Evolutionary conservation across 2,113 vertebrate genomes (phyloP).

Genomic region (Engystomops pustulosus): DNA sequence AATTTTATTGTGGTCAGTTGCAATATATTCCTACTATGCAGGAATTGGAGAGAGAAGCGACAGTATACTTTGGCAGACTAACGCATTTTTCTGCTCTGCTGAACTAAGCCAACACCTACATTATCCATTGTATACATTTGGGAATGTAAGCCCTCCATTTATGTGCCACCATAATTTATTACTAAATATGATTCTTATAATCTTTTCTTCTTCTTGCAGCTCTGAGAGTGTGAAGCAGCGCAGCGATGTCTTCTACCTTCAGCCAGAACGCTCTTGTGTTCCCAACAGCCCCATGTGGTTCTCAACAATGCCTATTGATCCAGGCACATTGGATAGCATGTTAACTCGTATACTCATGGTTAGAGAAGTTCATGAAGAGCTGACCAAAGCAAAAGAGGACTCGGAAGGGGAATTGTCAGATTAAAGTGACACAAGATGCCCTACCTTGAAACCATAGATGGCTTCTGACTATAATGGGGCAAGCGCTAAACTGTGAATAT

Average conservation of each 20-base stretch:
- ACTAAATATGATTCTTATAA: too few species aligned
- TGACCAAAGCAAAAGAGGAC: constrained; percentile 84
- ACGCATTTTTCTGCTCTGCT: too few species aligned
- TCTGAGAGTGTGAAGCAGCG: constrained; percentile 95
- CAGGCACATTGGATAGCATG: constrained; percentile 92
- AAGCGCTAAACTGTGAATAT: constrained; percentile 82
- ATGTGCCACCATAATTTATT: background rate
- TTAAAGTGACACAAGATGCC: constrained; percentile 64
- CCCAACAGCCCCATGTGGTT: constrained; percentile 98
- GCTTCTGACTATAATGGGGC: constrained; percentile 65
- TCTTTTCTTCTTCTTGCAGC: too few species aligned
- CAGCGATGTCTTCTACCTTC: constrained; percentile 93
- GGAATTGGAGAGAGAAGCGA: too few species aligned
- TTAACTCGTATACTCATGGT: constrained; percentile 91
- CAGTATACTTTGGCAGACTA: too few species aligned
- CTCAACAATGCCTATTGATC: constrained; percentile 87
- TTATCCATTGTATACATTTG: too few species aligned
- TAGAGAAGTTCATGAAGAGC: constrained; percentile 87
- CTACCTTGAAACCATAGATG: background rate
- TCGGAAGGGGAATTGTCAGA: constrained; percentile 82
- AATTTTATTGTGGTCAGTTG: too few species aligned
- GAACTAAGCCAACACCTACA: too few species aligned
- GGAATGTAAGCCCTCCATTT: background rate
- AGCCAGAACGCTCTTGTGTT: constrained; percentile 93
- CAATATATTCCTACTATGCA: too few species aligned